These are phyloP conservation scores for Urocynchramus pylzowi DNA, from an alignment of 2,113 vertebrate genomes.

Conservation along the genomic window DNA sequence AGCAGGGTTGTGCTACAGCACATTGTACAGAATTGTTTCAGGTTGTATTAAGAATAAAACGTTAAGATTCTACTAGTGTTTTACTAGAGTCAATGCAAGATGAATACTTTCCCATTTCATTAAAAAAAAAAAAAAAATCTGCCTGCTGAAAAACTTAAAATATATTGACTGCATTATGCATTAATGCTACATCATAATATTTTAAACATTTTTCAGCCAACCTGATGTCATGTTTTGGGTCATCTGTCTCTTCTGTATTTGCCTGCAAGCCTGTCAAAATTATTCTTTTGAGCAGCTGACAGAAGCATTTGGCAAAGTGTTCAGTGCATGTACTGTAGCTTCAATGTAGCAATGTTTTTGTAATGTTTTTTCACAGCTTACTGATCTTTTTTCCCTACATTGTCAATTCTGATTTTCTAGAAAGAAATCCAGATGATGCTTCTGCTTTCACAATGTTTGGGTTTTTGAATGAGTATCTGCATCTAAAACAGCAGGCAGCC, in stretches of 20 bases:
- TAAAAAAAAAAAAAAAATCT: background rate
- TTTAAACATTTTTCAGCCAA: background rate
- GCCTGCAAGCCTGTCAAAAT: background rate
- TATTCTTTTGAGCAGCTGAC: background rate
- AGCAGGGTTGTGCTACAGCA: background rate
- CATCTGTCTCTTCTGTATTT: background rate
- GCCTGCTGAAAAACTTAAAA: background rate
- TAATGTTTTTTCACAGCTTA: background rate
- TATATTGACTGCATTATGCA: background rate
- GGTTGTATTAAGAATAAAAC: background rate
- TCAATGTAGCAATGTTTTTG: background rate
- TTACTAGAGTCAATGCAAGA: background rate
- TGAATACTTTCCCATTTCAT: background rate
- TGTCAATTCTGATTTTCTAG: conserved; percentile 69
- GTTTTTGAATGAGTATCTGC: conserved; percentile 89
- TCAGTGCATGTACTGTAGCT: background rate
- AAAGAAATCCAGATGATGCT: conserved; percentile 86
- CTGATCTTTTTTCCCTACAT: background rate
- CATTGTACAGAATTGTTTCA: background rate
- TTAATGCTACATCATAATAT: background rate
- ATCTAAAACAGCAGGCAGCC: conserved; percentile 85
- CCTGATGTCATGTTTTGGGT: background rate
- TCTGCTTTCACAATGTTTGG: conserved; percentile 92
- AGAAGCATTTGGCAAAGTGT: background rate
- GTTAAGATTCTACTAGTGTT: background rate